Base-by-base conservation (phyloP, 1,140 invertebrate genomes). In the Conus ventricosus region DNA sequence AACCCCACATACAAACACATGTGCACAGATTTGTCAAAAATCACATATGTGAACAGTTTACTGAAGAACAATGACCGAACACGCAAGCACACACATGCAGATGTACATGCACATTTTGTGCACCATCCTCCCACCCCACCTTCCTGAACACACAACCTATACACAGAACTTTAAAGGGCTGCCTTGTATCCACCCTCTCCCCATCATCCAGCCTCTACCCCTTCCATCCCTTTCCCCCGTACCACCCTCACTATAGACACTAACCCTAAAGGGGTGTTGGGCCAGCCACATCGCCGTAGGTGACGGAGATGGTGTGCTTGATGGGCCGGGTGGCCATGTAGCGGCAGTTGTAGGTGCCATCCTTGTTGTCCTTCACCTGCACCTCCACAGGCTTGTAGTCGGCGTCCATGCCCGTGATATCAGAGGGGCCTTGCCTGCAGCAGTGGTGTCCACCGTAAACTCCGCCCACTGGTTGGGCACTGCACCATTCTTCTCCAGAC, bases 231-330 rank as follows among this genome's bases (percentile, higher is more conserved):
- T 39, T 39, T 39, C 39, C 39, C 39, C 39, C 39, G 39, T 39
- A 39, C 39, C 39, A 27, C 39, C 4, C 76, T 39, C 76, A 27
- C 76, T 7, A 3, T 39, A 23, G 54, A 84, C 39, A 92, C 93
- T 94, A 90, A 96, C 97, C 90, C 97, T 96, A 94, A 97, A 98
- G 3, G 98, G 98, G 83, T 98, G 90, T 98, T 86, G 97, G 97
- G 0, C 97, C 97, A 2, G 97, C 97, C 0, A 98, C 97, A 10
- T 97, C 97, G 51, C 98, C 98, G 93, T 97, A 98, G 89, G 97
- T 97, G 3, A 98, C 97, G 90, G 94, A 92, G 20, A 98, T 96
- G 25, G 97, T 97, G 92, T 98, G 98, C 91, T 97, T 97, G 51
- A 96, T 96, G 8, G 96, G 96, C n/a, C 96, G 96, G 82, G 96